These are phyloP conservation scores for Mythimna albipuncta DNA, from an alignment of 2,888 invertebrate species.

Conservation along the genomic window DNA sequence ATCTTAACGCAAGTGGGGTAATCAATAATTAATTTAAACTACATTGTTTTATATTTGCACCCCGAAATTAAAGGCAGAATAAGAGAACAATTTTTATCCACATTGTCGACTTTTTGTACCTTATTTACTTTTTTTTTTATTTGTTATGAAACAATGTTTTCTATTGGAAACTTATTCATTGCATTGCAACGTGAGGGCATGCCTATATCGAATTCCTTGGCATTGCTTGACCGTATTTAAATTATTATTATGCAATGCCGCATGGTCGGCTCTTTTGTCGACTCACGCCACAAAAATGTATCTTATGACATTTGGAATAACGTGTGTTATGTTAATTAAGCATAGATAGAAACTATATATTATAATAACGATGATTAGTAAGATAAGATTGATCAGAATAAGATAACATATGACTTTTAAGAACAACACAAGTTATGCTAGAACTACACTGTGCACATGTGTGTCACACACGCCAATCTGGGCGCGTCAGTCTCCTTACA, in stretches of 20 bases:
- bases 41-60: too few species aligned
- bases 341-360: conserved; percentile 6
- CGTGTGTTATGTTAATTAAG: conserved; percentile 22
- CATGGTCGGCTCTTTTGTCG: conserved; percentile 1
- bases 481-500: too few species aligned
- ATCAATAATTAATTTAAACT: too few species aligned
- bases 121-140: too few species aligned
- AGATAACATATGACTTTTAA: not conserved
- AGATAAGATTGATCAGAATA: conserved; percentile 1
- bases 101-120: too few species aligned
- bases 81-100: too few species aligned
- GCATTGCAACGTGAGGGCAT: not conserved
- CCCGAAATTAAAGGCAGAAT: too few species aligned
- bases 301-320: not conserved
- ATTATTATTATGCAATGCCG: conserved; percentile 20
- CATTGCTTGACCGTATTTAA: conserved; percentile 28
- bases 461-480: too few species aligned
- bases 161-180: not conserved
- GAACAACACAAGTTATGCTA: not conserved
- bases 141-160: too few species aligned
- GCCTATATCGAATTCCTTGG: conserved; percentile 16
- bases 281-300: conserved; percentile 4
- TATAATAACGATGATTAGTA: not conserved
- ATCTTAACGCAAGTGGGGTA: too few species aligned
- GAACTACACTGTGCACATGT: too few species aligned